phyloP scores from a whole-genome alignment of 53 echinoderm and acorn worm genomes.

The Temnopleurus reevesii region DNA sequence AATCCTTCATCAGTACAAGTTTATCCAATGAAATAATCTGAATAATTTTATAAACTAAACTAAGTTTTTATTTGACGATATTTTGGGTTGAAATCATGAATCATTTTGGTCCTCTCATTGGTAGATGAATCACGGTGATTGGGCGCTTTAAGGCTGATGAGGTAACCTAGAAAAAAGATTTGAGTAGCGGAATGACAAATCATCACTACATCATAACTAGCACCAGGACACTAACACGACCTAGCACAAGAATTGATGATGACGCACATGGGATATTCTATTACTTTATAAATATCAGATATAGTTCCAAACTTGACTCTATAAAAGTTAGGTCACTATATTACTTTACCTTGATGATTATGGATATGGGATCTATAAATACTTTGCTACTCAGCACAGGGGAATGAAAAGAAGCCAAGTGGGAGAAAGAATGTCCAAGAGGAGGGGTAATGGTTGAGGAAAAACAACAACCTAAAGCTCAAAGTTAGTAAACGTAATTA shows the following conservation, averaged over 20 bases:
- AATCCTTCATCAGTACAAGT: neutral
- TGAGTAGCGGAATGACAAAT: constrained; percentile 24
- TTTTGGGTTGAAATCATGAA: neutral
- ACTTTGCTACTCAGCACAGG: neutral
- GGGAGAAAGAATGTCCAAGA: neutral
- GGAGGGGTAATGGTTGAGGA: neutral
- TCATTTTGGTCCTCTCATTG: neutral
- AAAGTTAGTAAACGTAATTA: too few relatives aligned
- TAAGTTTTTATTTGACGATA: constrained; percentile 3
- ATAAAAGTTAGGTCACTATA: neutral
- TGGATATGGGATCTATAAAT: constrained; percentile 28
- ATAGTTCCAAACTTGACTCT: constrained; percentile 39
- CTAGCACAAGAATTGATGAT: neutral
- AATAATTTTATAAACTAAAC: neutral
- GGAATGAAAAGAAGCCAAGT: neutral
- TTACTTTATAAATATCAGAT: constrained; percentile 55
- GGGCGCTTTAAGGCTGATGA: neutral
- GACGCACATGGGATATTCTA: constrained; percentile 48
- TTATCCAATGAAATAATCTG: neutral
- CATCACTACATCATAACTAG: neutral
- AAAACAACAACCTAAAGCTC: too few relatives aligned
- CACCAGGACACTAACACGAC: neutral
- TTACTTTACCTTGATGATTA: neutral
- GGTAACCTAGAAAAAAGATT: neutral
- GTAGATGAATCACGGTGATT: constrained; percentile 27